Base-by-base conservation (phyloP, 2,113 vertebrate species). In the Uria lomvia region DNA sequence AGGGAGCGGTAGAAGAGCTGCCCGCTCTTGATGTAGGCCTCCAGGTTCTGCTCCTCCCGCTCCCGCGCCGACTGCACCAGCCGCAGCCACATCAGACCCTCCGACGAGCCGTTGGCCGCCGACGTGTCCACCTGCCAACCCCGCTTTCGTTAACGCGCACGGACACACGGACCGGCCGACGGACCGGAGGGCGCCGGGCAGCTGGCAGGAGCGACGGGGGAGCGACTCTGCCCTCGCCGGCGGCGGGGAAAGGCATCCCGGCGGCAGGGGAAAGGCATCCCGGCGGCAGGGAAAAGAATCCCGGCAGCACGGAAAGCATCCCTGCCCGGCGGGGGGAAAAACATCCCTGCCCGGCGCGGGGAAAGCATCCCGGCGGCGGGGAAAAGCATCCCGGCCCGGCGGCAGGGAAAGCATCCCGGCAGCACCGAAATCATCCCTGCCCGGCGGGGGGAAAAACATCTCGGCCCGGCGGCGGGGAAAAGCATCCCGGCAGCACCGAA, bases 21-120 rank as follows among this genome's bases (percentile, higher is more conserved):
- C 26, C 99, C 99, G 78, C 99, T 99, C 97, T 99, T 99, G 82
- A 99, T 99, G 86, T 99, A 99, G 94, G 99, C 99, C 97, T 99
- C 99, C 59, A 99, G 98, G 96, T 99, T 99, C 97, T 99, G 99
- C 82, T 99, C 99, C 76, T 99, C 99, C 70, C 98, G 98, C 97
- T 99, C 99, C 92, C 99, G 97, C 32, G 99, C 99, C 2, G 99
- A 99, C 92, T 99, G 99, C 90, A 99, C 99, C 88, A 99, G 97
- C 79, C 99, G 98, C 55, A 99, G 98, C 99, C 99, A 99, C 99
- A 99, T 99, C 91, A 99, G 94, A 12, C 99, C 99, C 97, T 99
- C 99, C 0, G 99, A 99, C 68, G 99, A 99, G 88, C 99, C 99
- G 90, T 99, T 99, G 90, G 99, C 98, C 4, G 99, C 99, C 4